Percentiles rank a stretch among this genome's conserved stretches.
These are phyloP conservation scores for Scophthalmus maximus DNA, from an alignment of 2,113 vertebrate genomes.

Conservation along the genomic window DNA sequence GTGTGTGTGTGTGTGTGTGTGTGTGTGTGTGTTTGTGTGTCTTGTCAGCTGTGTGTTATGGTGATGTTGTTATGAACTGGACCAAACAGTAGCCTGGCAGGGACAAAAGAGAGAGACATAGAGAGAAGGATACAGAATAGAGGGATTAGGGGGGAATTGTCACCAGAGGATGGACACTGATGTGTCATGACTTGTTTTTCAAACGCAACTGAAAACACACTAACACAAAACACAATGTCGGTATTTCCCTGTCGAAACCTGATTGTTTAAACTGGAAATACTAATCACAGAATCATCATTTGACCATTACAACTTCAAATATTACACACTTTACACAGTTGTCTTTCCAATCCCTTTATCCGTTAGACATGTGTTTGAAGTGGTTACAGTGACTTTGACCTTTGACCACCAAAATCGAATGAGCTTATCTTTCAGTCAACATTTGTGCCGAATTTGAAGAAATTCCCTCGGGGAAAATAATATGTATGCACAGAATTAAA, in stretches of 20 bases:
- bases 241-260: background rate
- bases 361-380: too few relatives aligned
- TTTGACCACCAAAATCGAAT: too few relatives aligned
- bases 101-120: constrained; percentile 9
- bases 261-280: background rate
- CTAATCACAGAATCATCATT: background rate
- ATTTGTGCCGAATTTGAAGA: too few relatives aligned
- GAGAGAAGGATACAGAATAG: constrained; percentile 17
- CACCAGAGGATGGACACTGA: constrained; percentile 7
- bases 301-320: background rate
- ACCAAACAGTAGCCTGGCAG: constrained; percentile 5
- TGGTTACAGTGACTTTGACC: too few relatives aligned
- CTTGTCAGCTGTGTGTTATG: constrained; percentile 14
- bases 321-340: too few relatives aligned
- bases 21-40: constrained; percentile 15
- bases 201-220: background rate
- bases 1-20: constrained; percentile 22
- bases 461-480: too few relatives aligned
- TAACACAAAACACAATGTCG: constrained; percentile 11
- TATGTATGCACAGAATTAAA: too few relatives aligned
- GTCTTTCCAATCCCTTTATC: too few relatives aligned
- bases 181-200: constrained; percentile 20
- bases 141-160: constrained; percentile 23
- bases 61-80: constrained; percentile 12
- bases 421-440: too few relatives aligned